phyloP scores from a whole-genome alignment of 2,797 vertebrate genomes.

The Hoplostethus mediterraneus region DNA sequence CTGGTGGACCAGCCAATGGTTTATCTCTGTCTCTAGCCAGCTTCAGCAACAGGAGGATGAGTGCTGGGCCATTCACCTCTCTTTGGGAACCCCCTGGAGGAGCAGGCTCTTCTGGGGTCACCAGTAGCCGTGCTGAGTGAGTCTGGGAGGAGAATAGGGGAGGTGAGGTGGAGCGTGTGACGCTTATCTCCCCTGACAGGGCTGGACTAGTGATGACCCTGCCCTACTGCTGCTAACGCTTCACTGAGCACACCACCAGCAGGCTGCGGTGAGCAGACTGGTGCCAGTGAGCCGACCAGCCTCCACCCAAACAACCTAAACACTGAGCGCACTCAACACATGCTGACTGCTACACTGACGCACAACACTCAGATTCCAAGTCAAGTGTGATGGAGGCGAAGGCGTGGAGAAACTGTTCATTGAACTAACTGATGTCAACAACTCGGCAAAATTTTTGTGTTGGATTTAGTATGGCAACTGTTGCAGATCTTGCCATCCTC shows the following conservation, averaged over 20 bases:
- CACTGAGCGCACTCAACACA: conserved; percentile 49
- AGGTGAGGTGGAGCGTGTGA: conserved; percentile 75
- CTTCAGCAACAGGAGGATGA: conserved; percentile 64
- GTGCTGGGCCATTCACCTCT: conserved; percentile 52
- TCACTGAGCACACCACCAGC: conserved; percentile 64
- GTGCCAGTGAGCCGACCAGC: conserved; percentile 67
- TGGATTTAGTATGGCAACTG: background rate
- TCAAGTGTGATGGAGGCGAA: conserved; percentile 33
- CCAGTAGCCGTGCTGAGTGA: conserved; percentile 40
- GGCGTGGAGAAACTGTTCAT: conserved; percentile 8
- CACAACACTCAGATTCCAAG: conserved; percentile 18
- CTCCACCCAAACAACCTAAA: conserved; percentile 55
- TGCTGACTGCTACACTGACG: conserved; percentile 54
- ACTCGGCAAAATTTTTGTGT: background rate
- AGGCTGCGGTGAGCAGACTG: conserved; percentile 55
- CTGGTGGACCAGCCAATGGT: conserved; percentile 60
- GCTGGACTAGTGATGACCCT: conserved; percentile 82
- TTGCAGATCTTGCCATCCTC: too few relatives aligned
- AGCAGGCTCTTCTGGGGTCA: conserved; percentile 49
- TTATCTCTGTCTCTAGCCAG: conserved; percentile 58
- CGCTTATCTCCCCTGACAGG: conserved; percentile 81
- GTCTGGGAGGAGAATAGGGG: conserved; percentile 61
- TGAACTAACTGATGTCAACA: background rate
- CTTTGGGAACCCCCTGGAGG: conserved; percentile 62
- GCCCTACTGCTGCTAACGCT: conserved; percentile 71